Evolutionary conservation across 2,797 vertebrate species (phyloP), one percentile per base, ranked within the genome.

Genomic region (Atherinosoma microstoma): DNA sequence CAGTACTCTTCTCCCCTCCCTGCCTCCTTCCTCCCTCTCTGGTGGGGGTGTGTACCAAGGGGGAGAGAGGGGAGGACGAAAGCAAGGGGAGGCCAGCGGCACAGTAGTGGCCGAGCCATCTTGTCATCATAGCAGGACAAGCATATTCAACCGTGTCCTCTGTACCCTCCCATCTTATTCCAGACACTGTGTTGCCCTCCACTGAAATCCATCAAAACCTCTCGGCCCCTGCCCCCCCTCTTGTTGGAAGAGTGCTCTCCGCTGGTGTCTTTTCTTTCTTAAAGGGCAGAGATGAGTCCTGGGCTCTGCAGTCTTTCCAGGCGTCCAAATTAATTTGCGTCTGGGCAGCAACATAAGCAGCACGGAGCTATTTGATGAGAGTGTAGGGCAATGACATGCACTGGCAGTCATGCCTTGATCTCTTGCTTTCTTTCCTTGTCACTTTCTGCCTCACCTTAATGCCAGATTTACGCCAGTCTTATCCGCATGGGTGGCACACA

Each of bases 101-200:
- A 89, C 85, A 88, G 90, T 90, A 79, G 87, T 86, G 81, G 89
- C 87, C 91, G 88, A 91, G 91, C 91, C 92, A 93, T 91, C 93
- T 93, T 94, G 93, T 93, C 92, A 90, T 94, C 93, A 91, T 93
- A 93, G 92, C 91, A 88, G 93, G 93, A 92, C 92, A 88, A 93
- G 92, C 90, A 93, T 92, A 93, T 93, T 94, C 83, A 92, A 92
- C 85, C 90, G 84, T 93, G 91, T 93, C 92, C 91, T 85, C 86
- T 78, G 87, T 88, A 84, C 89, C 91, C 92, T 92, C 93, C 93
- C 93, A 91, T 91, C 93, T 90, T 86, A 91, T 93, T 91, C 87
- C 91, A 92, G 87, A 84, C 88, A 84, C 83, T 88, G 85, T 73
- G 87, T 72, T 86, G 88, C 90, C 88, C 88, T 92, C 84, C 66